Evolutionary conservation across 2,113 vertebrate genomes (phyloP).

Genomic region (Dolichallabes microphthalmus): DNA sequence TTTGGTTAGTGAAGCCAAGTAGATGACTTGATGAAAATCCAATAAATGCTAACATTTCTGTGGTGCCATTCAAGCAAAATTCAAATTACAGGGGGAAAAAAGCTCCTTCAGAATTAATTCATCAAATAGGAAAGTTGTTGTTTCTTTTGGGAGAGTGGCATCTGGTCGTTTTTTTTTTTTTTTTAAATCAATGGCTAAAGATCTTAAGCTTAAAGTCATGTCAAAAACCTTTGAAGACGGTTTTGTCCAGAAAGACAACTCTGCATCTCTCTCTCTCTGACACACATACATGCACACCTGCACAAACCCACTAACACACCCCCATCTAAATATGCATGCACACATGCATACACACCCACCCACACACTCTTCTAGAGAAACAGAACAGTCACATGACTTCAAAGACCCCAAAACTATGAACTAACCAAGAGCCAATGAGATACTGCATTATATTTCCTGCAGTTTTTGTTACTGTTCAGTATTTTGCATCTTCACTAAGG

Average conservation of each 20-base stretch:
- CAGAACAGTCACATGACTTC: neutral
- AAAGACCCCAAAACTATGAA: neutral
- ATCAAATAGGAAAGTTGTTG: neutral
- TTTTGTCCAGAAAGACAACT: conserved; percentile 37
- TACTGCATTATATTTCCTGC: neutral
- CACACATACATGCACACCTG: neutral
- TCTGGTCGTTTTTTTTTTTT: neutral
- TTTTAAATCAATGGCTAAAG: conserved; percentile 34
- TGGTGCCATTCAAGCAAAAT: neutral
- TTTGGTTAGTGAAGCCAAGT: conserved; percentile 54
- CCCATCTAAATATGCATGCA: no score
- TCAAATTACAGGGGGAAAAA: neutral
- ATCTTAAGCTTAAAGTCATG: conserved; percentile 38
- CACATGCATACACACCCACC: neutral
- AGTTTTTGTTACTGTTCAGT: neutral
- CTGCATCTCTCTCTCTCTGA: neutral
- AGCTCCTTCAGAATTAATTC: neutral
- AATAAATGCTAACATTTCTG: conserved; percentile 7
- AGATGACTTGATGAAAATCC: conserved; percentile 43
- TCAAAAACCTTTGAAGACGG: conserved; percentile 39
- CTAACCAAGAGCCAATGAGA: neutral
- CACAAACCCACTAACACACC: neutral
- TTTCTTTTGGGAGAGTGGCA: neutral
- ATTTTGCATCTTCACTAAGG: neutral
- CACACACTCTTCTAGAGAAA: neutral